Percentiles rank a stretch among this genome's conserved stretches.
phyloP scores from a whole-genome alignment of 2,113 vertebrate genomes.

The Athene noctua region DNA sequence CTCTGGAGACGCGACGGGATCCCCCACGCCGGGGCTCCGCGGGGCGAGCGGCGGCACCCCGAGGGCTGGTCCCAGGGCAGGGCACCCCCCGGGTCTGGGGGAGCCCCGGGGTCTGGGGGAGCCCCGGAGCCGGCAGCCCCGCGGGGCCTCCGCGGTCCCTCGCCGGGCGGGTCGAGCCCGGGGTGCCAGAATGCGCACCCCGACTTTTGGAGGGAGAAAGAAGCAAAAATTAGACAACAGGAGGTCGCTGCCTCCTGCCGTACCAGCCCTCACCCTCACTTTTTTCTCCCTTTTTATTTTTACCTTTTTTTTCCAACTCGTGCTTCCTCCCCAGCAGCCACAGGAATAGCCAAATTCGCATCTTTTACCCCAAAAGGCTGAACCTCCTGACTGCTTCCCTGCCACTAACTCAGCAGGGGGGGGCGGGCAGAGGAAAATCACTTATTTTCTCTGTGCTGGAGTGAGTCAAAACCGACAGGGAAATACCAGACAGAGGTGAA shows the following conservation, averaged over 20 bases:
- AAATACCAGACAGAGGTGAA: background rate
- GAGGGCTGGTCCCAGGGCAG: background rate
- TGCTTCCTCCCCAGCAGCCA: background rate
- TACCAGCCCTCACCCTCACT: background rate
- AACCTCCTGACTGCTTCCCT: background rate
- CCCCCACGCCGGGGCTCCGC: background rate
- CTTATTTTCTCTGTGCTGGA: background rate
- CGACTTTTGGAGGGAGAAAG: slow-evolving; percentile 46
- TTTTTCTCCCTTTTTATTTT: too few relatives aligned
- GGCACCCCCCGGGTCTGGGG: background rate
- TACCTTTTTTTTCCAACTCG: background rate
- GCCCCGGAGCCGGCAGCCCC: background rate
- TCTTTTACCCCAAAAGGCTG: background rate
- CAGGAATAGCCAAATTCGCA: background rate
- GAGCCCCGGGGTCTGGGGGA: background rate
- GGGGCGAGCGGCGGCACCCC: background rate
- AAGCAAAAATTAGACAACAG: background rate
- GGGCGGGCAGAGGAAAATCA: background rate
- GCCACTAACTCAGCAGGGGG: background rate
- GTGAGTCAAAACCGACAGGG: background rate
- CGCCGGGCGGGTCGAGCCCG: slow-evolving; percentile 51
- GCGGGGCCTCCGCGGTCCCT: slow-evolving; percentile 43
- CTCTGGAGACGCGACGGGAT: rapidly evolving
- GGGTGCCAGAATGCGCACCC: slow-evolving; percentile 45
- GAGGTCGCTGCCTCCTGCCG: background rate